phyloP scores from a whole-genome alignment of 2,113 vertebrate species.

The Aspidoscelis tigris region DNA sequence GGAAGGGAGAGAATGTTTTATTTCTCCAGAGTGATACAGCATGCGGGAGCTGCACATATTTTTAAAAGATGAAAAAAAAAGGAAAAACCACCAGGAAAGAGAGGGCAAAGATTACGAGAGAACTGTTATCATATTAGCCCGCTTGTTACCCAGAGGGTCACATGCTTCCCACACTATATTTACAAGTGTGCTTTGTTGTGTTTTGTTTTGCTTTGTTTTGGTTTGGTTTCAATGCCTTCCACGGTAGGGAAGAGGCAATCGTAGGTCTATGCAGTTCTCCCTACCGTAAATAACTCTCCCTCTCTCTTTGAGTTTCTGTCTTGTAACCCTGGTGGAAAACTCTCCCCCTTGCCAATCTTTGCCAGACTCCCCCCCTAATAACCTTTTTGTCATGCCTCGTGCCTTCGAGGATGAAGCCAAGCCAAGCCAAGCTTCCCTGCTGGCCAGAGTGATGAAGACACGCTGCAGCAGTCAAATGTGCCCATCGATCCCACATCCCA shows the following conservation, averaged over 20 bases:
- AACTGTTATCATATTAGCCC: not conserved
- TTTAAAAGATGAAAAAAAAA: slow-evolving; percentile 37
- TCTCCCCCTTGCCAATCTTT: not conserved
- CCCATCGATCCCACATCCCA: too few species aligned
- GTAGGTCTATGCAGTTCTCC: too few species aligned
- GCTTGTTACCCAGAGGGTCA: not conserved
- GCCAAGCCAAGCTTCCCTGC: too few species aligned
- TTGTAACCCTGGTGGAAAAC: not conserved
- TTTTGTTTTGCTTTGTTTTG: not conserved
- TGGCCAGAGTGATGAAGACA: too few species aligned
- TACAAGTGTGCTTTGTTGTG: slow-evolving; percentile 50
- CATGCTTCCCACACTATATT: slow-evolving; percentile 46
- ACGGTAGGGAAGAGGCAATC: too few species aligned
- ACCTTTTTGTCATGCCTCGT: too few species aligned
- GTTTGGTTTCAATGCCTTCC: not conserved
- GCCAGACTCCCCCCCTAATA: too few species aligned
- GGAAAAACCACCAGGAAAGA: slow-evolving; percentile 28
- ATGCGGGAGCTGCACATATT: slow-evolving; percentile 63
- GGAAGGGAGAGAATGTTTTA: slow-evolving; percentile 39
- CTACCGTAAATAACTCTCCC: not conserved
- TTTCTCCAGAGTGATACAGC: slow-evolving; percentile 58
- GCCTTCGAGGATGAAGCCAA: too few species aligned
- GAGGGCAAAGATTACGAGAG: slow-evolving; percentile 36
- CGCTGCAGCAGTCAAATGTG: too few species aligned
- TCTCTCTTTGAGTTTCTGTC: not conserved